These are phyloP conservation scores for Macrosoma leucophasiata DNA, from an alignment of 2,888 invertebrate species.

Conservation along the genomic window DNA sequence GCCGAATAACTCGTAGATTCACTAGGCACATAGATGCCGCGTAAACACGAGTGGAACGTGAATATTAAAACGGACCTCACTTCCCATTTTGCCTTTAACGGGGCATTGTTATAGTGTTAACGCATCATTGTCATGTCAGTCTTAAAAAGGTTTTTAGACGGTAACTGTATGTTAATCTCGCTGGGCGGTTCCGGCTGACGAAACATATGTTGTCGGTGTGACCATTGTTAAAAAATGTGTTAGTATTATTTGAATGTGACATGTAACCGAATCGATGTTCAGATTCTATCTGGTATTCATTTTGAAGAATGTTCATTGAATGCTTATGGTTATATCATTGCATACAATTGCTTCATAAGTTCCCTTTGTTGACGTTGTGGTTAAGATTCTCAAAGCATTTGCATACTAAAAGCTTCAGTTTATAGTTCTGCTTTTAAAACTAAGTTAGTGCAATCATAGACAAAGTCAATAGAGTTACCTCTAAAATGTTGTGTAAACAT, in stretches of 20 bases:
- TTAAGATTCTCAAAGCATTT: no score
- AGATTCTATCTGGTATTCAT: constrained; percentile 18
- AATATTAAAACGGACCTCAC: constrained; percentile 42
- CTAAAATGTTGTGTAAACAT: no score
- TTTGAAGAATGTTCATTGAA: no score
- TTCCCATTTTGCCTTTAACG: constrained; percentile 56
- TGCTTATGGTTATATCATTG: no score
- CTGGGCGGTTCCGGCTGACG: constrained; percentile 55
- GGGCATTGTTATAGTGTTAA: constrained; percentile 61
- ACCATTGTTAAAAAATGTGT: constrained; percentile 50
- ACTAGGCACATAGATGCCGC: constrained; percentile 7
- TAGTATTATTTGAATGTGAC: constrained; percentile 37
- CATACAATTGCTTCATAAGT: no score
- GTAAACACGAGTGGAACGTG: constrained; percentile 27
- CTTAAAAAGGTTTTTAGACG: constrained; percentile 51
- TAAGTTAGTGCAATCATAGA: no score
- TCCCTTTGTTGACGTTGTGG: no score
- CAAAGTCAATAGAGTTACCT: no score
- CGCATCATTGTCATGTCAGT: constrained; percentile 66
- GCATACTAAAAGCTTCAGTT: no score
- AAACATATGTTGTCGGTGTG: constrained; percentile 59
- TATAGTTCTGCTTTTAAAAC: no score
- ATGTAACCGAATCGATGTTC: constrained; percentile 16
- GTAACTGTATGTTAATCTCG: constrained; percentile 63
- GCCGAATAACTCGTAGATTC: background rate